A percentile compares a stretch with the other conserved stretches of the same genome.
These are phyloP conservation scores for Cantharis rufa DNA, from an alignment of 2,888 invertebrate species.

Conservation along the genomic window DNA sequence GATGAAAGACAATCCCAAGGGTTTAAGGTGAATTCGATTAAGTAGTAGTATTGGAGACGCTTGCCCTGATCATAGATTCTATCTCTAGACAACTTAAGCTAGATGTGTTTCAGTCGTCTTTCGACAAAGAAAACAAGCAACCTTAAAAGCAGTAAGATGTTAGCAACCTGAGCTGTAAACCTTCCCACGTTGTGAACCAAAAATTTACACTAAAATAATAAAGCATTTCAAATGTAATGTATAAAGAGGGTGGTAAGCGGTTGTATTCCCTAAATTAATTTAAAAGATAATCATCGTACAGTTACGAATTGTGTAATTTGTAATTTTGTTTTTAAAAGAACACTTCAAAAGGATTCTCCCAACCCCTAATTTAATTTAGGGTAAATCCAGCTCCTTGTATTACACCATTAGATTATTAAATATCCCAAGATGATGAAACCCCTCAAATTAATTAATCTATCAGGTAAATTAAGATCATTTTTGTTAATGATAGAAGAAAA, in stretches of 20 bases:
- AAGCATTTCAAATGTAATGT: neutral
- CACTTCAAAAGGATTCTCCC: neutral
- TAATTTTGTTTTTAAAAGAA: neutral
- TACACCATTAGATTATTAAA: neutral
- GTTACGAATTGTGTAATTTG: neutral
- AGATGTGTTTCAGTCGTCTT: neutral
- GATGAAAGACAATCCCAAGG: conserved; percentile 3
- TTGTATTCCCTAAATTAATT: neutral
- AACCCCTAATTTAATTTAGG: neutral
- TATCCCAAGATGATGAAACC: neutral
- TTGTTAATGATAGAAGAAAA: neutral
- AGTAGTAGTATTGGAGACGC: conserved; percentile 1
- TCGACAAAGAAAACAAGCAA: neutral
- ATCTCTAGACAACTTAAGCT: neutral
- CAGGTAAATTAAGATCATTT: neutral
- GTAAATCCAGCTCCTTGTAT: neutral
- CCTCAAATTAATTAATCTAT: neutral
- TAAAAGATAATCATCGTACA: neutral
- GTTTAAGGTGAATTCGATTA: conserved; percentile 4
- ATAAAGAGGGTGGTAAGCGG: neutral
- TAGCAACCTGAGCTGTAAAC: neutral
- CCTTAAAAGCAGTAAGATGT: neutral
- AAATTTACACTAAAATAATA: neutral
- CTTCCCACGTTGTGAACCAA: neutral
- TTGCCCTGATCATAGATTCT: conserved; percentile 1